Conservation (phyloP, 2,888 invertebrate species). For the Sinopyrophorus schimmeli region DNA sequence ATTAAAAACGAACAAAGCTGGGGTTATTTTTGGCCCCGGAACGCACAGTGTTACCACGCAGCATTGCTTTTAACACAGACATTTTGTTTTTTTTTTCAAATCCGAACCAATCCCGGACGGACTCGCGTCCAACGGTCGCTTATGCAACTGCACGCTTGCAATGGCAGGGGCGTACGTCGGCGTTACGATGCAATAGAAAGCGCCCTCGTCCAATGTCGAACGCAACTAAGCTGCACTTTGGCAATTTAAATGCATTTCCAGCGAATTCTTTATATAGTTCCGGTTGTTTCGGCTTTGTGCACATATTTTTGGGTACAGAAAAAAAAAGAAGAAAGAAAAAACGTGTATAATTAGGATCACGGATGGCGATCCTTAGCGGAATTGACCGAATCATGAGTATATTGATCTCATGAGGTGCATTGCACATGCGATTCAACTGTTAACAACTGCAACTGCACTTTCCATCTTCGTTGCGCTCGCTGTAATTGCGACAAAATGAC, state of each 20-base stretch:
- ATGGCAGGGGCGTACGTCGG: slow-evolving; percentile 9
- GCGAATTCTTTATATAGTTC: slow-evolving; percentile 7
- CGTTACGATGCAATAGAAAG: background rate
- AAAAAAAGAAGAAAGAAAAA: slow-evolving; percentile 7
- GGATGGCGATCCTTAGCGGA: slow-evolving; percentile 21
- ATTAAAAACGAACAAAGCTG: slow-evolving; percentile 12
- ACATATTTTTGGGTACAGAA: slow-evolving; percentile 6
- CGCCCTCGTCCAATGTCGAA: slow-evolving; percentile 4
- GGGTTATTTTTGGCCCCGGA: slow-evolving; percentile 24
- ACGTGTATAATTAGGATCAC: slow-evolving; percentile 9
- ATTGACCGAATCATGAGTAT: slow-evolving; percentile 29
- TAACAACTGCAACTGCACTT: slow-evolving; percentile 32
- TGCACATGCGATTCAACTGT: slow-evolving; percentile 31
- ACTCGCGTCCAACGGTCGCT: slow-evolving; percentile 22
- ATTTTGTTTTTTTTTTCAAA: slow-evolving; percentile 26
- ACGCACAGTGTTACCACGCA: slow-evolving; percentile 26
- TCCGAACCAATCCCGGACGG: slow-evolving; percentile 23
- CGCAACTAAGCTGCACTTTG: slow-evolving; percentile 14
- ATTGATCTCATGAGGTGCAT: slow-evolving; percentile 33
- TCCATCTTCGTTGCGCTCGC: slow-evolving; percentile 25
- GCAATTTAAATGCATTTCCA: slow-evolving; percentile 7
- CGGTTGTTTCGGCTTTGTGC: slow-evolving; percentile 9
- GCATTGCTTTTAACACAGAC: slow-evolving; percentile 21
- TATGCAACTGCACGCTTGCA: slow-evolving; percentile 20
- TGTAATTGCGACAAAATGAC: slow-evolving; percentile 19